Percentiles rank a stretch among this genome's conserved stretches.
Evolutionary conservation across 2,888 invertebrate species (phyloP).

Genomic region (Drosophila parthenogenetica): DNA sequence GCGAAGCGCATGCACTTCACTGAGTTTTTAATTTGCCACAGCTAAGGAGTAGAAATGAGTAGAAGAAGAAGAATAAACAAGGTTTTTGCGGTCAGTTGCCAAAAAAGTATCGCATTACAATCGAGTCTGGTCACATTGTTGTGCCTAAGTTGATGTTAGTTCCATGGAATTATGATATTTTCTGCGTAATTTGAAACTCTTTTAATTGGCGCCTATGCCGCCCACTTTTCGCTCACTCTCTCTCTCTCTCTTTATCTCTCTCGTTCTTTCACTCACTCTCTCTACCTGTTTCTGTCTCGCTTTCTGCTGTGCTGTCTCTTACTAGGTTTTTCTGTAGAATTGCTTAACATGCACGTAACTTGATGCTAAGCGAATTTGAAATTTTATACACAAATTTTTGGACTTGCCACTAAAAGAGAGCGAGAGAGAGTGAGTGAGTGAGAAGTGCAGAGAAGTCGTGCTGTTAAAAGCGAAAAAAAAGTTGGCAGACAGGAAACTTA

Average conservation of each 20-base stretch:
- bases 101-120: conserved; percentile 70
- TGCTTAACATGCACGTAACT: conserved; percentile 72
- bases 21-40: conserved; percentile 56
- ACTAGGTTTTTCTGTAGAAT: conserved; percentile 20
- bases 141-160: conserved; percentile 66
- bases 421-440: conserved; percentile 18
- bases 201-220: conserved; percentile 78
- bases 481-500: conserved; percentile 79
- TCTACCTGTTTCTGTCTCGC: conserved; percentile 7
- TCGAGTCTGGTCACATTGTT: conserved; percentile 58
- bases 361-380: conserved; percentile 76
- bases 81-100: conserved; percentile 42
- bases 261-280: conserved; percentile 2
- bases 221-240: conserved; percentile 29
- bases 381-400: conserved; percentile 72
- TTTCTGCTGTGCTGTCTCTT: not conserved
- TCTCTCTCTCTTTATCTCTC: conserved; percentile 6
- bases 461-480: conserved; percentile 40
- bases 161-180: conserved; percentile 81
- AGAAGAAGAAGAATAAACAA: not conserved
- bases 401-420: conserved; percentile 48
- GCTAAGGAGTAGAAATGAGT: conserved; percentile 7
- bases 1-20: conserved; percentile 74
- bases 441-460: conserved; percentile 40
- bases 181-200: conserved; percentile 74